These are phyloP conservation scores for Typhlomys cinereus DNA, from an alignment of 2,113 vertebrate species.

Conservation along the genomic window DNA sequence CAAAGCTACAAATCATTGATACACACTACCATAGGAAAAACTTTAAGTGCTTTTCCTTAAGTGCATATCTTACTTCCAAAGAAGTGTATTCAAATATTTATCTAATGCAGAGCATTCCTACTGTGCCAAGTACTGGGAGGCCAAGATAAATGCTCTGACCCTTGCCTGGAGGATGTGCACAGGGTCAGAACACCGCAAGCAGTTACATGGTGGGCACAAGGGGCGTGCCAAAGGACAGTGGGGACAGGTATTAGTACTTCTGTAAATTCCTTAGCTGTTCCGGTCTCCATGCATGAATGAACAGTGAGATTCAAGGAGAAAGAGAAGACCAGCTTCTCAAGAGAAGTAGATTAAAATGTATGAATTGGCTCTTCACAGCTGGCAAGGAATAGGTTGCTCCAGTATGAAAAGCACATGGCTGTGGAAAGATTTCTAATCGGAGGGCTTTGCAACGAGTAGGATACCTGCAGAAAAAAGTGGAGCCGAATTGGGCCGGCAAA, in stretches of 20 bases:
- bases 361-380: background rate
- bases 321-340: background rate
- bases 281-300: background rate
- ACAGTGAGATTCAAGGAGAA: background rate
- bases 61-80: background rate
- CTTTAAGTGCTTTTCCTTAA: background rate
- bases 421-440: background rate
- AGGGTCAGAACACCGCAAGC: background rate
- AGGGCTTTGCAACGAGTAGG: background rate
- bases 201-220: rapidly evolving
- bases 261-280: background rate
- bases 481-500: background rate
- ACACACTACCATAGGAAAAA: background rate
- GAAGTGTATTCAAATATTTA: background rate
- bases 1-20: background rate
- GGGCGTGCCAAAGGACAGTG: background rate
- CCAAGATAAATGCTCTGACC: background rate
- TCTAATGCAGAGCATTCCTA: background rate
- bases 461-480: background rate
- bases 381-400: background rate
- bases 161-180: background rate
- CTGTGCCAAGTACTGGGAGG: background rate
- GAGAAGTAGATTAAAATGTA: background rate
- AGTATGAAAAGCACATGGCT: background rate
- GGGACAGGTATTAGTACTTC: background rate